Evolutionary conservation across 2,888 invertebrate genomes (phyloP).

Genomic region (Tenthredo livida): DNA sequence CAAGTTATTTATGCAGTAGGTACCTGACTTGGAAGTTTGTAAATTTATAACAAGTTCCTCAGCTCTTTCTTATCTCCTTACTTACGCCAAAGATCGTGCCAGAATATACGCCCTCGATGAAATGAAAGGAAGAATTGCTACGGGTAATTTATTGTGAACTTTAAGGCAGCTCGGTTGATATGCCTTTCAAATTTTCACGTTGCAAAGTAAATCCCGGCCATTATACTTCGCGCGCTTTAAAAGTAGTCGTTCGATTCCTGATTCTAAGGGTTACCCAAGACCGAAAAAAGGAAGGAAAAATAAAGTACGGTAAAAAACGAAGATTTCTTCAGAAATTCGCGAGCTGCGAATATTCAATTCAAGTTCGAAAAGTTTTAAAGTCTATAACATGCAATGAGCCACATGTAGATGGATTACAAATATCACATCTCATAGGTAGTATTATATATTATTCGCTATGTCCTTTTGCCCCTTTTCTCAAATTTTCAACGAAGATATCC

Average conservation of each 20-base stretch:
- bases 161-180: slow-evolving; percentile 6
- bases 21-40: not conserved
- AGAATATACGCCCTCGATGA: slow-evolving; percentile 15
- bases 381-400: not conserved
- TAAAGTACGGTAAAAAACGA: too few species aligned
- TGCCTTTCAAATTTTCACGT: slow-evolving; percentile 15
- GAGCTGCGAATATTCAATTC: not conserved
- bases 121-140: slow-evolving; percentile 6
- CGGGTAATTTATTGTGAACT: slow-evolving; percentile 6
- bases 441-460: not conserved
- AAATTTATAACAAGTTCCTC: slow-evolving; percentile 9
- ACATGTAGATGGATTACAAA: not conserved
- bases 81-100: slow-evolving; percentile 11
- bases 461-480: not conserved
- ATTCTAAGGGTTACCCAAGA: not conserved
- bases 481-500: not conserved
- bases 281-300: not conserved
- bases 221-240: not conserved
- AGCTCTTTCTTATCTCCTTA: not conserved
- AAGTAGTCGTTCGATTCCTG: slow-evolving; percentile 20
- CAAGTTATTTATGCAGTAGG: slow-evolving; percentile 2
- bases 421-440: not conserved
- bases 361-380: not conserved
- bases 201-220: not conserved
- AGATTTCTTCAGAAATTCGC: not conserved